phyloP scores from a whole-genome alignment of 1,140 invertebrate species.

The Drosophila setifemur region DNA sequence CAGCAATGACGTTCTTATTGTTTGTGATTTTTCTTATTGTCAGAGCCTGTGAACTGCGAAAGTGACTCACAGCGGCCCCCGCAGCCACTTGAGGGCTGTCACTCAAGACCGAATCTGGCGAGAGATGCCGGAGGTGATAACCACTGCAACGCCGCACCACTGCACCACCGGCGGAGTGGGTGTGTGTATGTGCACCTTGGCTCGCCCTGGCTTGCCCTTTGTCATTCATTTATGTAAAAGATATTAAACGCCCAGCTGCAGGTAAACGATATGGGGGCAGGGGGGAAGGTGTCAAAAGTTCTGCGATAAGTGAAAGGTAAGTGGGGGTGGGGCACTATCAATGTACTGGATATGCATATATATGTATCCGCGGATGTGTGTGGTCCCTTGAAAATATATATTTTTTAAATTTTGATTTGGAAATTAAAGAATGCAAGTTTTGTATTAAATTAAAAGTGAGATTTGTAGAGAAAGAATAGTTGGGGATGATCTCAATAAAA shows the following conservation, averaged over 20 bases:
- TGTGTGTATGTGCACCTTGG: conserved; percentile 28
- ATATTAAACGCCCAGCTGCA: conserved; percentile 43
- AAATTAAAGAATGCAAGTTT: too few relatives aligned
- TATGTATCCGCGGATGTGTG: conserved; percentile 17
- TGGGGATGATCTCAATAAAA: too few relatives aligned
- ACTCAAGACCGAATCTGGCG: conserved; percentile 55
- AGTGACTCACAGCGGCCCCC: conserved; percentile 19
- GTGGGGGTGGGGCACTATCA: background rate
- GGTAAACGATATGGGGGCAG: conserved; percentile 46
- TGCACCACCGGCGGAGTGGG: conserved; percentile 1
- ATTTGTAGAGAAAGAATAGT: too few relatives aligned
- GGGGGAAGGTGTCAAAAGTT: conserved; percentile 43
- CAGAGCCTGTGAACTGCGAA: conserved; percentile 17
- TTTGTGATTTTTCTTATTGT: conserved; percentile 20
- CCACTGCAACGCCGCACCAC: conserved; percentile 13
- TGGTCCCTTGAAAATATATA: background rate
- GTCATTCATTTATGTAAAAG: conserved; percentile 40
- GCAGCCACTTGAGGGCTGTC: conserved; percentile 59
- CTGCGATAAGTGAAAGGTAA: conserved; percentile 47
- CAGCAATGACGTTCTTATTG: conserved; percentile 11
- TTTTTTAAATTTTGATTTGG: too few relatives aligned
- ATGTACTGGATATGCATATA: background rate
- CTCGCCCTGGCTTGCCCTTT: conserved; percentile 52
- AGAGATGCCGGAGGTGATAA: conserved; percentile 45
- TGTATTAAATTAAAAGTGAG: too few relatives aligned